Base-by-base conservation (phyloP, 1,140 invertebrate species). In the Sarcophaga bullata region DNA sequence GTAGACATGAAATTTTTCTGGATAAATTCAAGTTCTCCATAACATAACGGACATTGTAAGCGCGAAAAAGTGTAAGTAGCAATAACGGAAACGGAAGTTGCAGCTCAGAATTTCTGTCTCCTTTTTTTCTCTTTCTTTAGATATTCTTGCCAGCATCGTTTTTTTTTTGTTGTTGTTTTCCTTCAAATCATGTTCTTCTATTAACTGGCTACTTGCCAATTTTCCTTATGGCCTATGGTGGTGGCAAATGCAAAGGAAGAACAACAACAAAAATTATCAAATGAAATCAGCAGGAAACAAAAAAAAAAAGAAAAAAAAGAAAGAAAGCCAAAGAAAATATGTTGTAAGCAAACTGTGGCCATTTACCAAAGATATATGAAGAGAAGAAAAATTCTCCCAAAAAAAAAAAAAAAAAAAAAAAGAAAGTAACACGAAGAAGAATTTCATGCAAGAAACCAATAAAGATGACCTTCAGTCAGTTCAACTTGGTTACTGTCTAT, bases 311-410 rank as follows among this genome's bases (percentile, higher is more conserved):
- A 46, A 52, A 37, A 2, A 4, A 37, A 37, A 37, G 25, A 37
- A 37, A 37, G 25, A 37, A 37, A 37, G 25, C 25, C 25, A 37
- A 37, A n/a, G 48, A 84, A 82, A 84, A 85, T 86, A 83, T 85
- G 83, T 82, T 58, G 52, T 82, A 82, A 84, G 84, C 80, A 81
- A 82, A 81, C 81, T 83, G 46, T 80, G 73, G 78, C 84, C 82
- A 87, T 86, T 86, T 86, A 87, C 87, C 86, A 85, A 85, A 87
- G 85, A 87, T 87, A 86, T 87, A 86, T 86, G 4, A 37, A 37
- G 25, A 37, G 25, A 37, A 37, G 25, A 37, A 37, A 37, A 2
- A 37, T 37, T 4, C 25, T 37, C 25, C 25, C 25, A 37, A 37
- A 37, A 37, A 4, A 37, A 37, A 37, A 37, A n/a, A n/a, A 68